Conservation (phyloP, 2,888 invertebrate species). For the Perizoma affinitatum region DNA sequence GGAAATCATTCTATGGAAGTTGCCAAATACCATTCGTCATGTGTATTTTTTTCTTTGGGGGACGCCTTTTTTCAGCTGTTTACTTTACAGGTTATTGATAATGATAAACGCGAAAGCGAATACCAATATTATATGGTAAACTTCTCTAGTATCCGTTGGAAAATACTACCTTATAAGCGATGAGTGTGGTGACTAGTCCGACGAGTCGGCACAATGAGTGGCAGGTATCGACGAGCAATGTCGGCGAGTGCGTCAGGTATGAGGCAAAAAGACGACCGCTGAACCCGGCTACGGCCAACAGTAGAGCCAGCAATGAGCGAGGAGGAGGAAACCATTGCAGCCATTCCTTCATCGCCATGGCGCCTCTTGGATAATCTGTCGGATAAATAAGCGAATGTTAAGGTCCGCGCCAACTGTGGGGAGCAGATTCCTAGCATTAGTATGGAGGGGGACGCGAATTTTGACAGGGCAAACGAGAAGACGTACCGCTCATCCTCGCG, state of each 20-base stretch:
- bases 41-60: too few species aligned
- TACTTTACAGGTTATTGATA: too few species aligned
- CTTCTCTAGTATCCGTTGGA: constrained; percentile 1
- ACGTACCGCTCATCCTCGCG: too few species aligned
- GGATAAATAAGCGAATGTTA: not conserved
- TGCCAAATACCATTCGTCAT: too few species aligned
- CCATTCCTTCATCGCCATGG: constrained; percentile 92
- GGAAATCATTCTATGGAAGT: too few species aligned
- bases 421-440: too few species aligned
- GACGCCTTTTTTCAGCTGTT: too few species aligned
- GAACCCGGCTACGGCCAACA: constrained; percentile 90
- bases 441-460: too few species aligned
- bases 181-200: constrained; percentile 86
- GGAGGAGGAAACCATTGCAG: constrained; percentile 89
- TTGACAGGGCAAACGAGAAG: too few species aligned
- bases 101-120: too few species aligned
- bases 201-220: constrained; percentile 97
- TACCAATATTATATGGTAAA: not conserved
- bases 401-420: too few species aligned
- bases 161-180: constrained; percentile 68
- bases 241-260: constrained; percentile 95
- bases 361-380: constrained; percentile 2
- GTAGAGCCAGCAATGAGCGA: constrained; percentile 89
- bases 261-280: constrained; percentile 92
- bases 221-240: constrained; percentile 95